Evolutionary conservation across 1,140 invertebrate genomes (phyloP).

Genomic region (Aporrectodea caliginosa): DNA sequence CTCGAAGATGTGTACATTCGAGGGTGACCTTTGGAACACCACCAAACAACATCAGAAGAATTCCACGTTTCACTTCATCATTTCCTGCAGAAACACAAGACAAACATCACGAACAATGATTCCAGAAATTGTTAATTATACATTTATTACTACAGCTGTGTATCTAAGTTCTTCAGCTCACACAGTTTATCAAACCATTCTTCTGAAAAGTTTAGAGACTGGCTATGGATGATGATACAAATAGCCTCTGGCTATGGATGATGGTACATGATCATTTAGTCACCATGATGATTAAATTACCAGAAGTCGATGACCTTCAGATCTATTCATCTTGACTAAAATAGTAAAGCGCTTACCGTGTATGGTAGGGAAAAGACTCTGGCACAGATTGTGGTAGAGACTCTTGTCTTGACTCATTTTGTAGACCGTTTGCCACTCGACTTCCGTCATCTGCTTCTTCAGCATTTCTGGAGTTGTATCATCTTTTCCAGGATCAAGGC

Average conservation of each 20-base stretch:
- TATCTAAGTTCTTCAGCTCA: too few species aligned
- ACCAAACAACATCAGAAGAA: slow-evolving; percentile 94
- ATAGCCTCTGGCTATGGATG: too few species aligned
- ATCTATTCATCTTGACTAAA: too few species aligned
- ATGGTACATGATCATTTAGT: too few species aligned
- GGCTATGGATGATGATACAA: too few species aligned
- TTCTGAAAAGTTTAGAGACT: too few species aligned
- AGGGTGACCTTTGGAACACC: slow-evolving; percentile 92
- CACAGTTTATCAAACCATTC: too few species aligned
- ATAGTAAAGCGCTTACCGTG: slow-evolving; percentile 76
- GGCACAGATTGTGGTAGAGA: slow-evolving; percentile 85
- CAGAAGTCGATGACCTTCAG: too few species aligned
- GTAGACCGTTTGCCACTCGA: slow-evolving; percentile 93
- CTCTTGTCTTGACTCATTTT: slow-evolving; percentile 94
- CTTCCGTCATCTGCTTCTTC: slow-evolving; percentile 88
- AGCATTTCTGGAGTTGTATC: slow-evolving; percentile 76
- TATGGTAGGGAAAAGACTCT: slow-evolving; percentile 91
- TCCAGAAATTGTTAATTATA: too few species aligned
- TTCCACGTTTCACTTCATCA: slow-evolving; percentile 92
- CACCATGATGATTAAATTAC: too few species aligned
- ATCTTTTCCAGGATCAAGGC: slow-evolving; percentile 53
- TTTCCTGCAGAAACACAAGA: slow-evolving; percentile 63
- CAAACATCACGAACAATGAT: too few species aligned
- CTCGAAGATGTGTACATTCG: slow-evolving; percentile 79
- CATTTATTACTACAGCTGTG: too few species aligned